Evolutionary conservation across 2,113 vertebrate genomes (phyloP), one percentile per base, ranked within the genome.

Genomic region (Maccullochella peelii): DNA sequence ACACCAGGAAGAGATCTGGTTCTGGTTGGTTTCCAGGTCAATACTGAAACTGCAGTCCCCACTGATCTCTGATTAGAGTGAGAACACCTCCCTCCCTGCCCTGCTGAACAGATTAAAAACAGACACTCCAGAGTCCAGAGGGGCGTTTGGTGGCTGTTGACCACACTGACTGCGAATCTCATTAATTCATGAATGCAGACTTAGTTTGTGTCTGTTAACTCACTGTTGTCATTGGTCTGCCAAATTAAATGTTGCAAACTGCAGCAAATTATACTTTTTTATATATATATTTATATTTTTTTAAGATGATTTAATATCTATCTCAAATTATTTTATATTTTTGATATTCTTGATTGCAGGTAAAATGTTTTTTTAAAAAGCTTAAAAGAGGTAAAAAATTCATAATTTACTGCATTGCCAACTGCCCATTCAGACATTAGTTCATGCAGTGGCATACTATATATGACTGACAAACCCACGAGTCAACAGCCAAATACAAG

Each of bases 1-100:
- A 80, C 9, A 67, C 54, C 30, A 54, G 14, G 40, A 86, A 63
- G 70, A 77, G 50, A 50, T 55, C 49, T 63, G 71, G 77, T 67
- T 83, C 38, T 66, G 69, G 49, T 82, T 65, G 66, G 58, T 70
- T 85, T 78, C 57, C 71, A 81, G 87, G 49, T 89, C 81, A 83
- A 23, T 73, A 71, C 57, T 75, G 57, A 73, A 62, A 27, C 33
- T 49, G 0, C 23, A 61, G 62, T 71, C 79, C 69, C 61, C 21
- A 20, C 42, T 71, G 58, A 79, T 72, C 55, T 85, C 54, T 78
- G 84, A 91, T 86, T 73, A 73, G 59, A 79, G 73, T 14, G 27
- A 8, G 63, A 52, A 81, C 66, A 86, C 42, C 15, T 84, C 40
- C 50, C 54, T 81, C 40, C 25, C 69, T 15, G 16, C 38, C n/a